These are phyloP conservation scores for Anticlea derivata DNA, from an alignment of 2,888 invertebrate species.

Conservation along the genomic window DNA sequence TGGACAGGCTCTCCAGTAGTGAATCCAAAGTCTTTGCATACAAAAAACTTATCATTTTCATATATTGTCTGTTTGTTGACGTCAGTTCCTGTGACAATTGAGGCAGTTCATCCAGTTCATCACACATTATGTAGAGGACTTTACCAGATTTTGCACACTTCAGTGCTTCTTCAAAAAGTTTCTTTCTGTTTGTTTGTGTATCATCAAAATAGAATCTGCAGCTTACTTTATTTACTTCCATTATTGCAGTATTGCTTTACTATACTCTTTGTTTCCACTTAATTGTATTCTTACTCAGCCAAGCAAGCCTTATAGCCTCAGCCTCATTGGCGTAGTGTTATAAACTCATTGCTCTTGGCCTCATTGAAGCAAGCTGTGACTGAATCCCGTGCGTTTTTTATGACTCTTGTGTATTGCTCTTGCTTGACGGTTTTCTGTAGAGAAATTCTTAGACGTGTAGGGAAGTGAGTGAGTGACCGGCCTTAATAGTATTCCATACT, in stretches of 20 bases:
- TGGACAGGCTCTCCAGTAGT: constrained; percentile 63
- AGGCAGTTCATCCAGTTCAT: constrained; percentile 71
- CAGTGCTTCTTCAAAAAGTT: constrained; percentile 67
- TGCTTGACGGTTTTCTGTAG: too few relatives aligned
- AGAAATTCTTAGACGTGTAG: too few relatives aligned
- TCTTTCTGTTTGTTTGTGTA: constrained; percentile 53
- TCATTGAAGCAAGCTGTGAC: too few relatives aligned
- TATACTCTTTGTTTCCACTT: too few relatives aligned
- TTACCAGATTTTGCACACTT: constrained; percentile 59
- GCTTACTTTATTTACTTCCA: constrained; percentile 25
- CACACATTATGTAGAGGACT: constrained; percentile 66
- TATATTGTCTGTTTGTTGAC: constrained; percentile 60
- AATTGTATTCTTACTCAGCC: too few relatives aligned
- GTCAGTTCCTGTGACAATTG: constrained; percentile 64
- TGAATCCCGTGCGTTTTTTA: too few relatives aligned
- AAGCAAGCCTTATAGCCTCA: too few relatives aligned
- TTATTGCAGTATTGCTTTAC: neutral
- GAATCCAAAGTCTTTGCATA: constrained; percentile 62
- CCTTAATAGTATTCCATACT: too few relatives aligned
- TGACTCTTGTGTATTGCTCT: too few relatives aligned
- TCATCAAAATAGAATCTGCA: constrained; percentile 57
- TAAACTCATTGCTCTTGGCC: too few relatives aligned
- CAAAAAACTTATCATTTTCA: constrained; percentile 76
- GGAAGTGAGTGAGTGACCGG: too few relatives aligned
- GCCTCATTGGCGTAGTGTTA: too few relatives aligned